phyloP scores from a whole-genome alignment of 2,888 invertebrate species.

The Pteria penguin region DNA sequence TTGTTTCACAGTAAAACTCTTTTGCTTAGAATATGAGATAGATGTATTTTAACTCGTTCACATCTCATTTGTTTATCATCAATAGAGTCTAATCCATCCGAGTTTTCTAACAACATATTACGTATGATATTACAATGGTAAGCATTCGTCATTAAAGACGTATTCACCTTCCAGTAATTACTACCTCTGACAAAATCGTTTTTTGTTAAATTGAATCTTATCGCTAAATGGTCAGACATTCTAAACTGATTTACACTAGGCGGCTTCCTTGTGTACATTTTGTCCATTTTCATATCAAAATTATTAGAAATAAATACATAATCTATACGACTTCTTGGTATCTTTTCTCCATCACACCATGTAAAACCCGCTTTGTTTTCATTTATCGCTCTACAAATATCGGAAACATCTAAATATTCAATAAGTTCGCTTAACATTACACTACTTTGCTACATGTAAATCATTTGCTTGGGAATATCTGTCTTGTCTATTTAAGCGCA shows the following conservation, averaged over 20 bases:
- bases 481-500: neutral
- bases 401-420: neutral
- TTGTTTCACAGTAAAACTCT: too few species aligned
- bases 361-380: neutral
- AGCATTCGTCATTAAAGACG: neutral
- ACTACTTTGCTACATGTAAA: neutral
- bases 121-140: neutral
- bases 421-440: neutral
- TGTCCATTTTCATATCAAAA: neutral
- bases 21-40: too few species aligned
- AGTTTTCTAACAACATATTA: too few species aligned
- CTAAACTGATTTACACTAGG: neutral
- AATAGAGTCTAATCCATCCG: neutral
- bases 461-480: neutral
- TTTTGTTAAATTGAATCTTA: too few species aligned
- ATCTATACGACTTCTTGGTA: too few species aligned
- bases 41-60: neutral
- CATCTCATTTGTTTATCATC: neutral
- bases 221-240: too few species aligned
- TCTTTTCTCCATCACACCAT: conserved; percentile 3
- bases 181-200: too few species aligned
- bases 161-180: too few species aligned
- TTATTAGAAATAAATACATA: too few species aligned
- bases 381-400: neutral
- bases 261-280: neutral